Evolutionary conservation across 2,888 invertebrate genomes (phyloP).

Genomic region (Nebria salina): DNA sequence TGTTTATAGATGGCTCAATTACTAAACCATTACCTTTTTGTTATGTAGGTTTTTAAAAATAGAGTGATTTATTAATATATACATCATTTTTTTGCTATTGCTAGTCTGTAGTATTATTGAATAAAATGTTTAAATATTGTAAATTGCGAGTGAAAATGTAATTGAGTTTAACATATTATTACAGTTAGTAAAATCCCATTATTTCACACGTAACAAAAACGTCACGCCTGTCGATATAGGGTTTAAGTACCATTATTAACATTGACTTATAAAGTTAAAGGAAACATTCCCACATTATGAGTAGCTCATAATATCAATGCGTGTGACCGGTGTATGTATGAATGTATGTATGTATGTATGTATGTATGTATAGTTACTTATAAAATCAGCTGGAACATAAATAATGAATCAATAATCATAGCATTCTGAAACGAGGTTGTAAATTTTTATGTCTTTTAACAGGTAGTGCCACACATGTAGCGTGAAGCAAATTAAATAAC

Average conservation of each 20-base stretch:
- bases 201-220: neutral
- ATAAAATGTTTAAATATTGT: neutral
- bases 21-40: too few species aligned
- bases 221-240: neutral
- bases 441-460: neutral
- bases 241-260: neutral
- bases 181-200: neutral
- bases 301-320: neutral
- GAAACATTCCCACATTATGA: neutral
- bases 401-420: constrained; percentile 1
- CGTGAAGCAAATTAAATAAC: constrained; percentile 1
- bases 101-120: too few species aligned
- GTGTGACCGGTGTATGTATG: neutral
- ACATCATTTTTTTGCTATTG: too few species aligned
- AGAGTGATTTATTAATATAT: too few species aligned
- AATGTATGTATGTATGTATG: neutral
- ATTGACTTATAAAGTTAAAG: constrained; percentile 1
- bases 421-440: neutral
- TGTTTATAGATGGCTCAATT: too few species aligned
- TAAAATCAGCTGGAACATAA: neutral
- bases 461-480: neutral
- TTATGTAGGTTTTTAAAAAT: too few species aligned
- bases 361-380: neutral
- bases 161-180: neutral
- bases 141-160: neutral